Evolutionary conservation across 2,888 invertebrate species (phyloP), one percentile per base, ranked within the genome.

Genomic region (Dexiosoma caninum): DNA sequence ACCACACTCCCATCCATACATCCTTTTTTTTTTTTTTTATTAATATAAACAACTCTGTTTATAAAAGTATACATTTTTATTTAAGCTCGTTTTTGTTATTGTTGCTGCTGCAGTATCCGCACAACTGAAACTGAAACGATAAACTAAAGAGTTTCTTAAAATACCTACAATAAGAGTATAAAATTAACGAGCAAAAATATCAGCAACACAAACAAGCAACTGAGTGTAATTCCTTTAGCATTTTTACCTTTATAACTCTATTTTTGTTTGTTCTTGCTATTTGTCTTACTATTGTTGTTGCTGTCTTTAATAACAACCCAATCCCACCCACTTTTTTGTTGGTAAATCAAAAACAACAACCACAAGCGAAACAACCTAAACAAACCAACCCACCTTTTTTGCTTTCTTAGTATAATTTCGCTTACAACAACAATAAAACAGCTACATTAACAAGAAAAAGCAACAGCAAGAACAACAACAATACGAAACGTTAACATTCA

Each of bases 311-410:
- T n/a, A 69, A 40, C 66, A 77, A 53, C 77, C 81, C 81, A 81
- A 81, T 57, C 77, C 79, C 78, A 76, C 81, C 74, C 76, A 83
- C 79, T 78, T 66, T 69, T 59, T 30, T 60, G 53, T 30, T 62
- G 27, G 9, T 14, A 16, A 53, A 51, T 67, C 53, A 74, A 42
- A 30, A 62, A 55, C 60, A 78, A 72, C 66, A 64, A 66, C 35
- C 64, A 67, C 53, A 49, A 59, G 53, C 5, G 37, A 72, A 44
- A 49, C 42, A 64, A 53, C 40, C 72, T 81, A 74, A 81, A 64
- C 81, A 81, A 81, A 77, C 81, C 81, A 81, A 74, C 81, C 81
- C 81, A 81, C 81, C 77, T 46, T 44, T 64, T 72, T 62, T 55
- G 42, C 32, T 27, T 21, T 14, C 49, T 69, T 40, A 23, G 37